phyloP scores from a whole-genome alignment of 2,797 vertebrate genomes.

The Gymnoscopelus braueri region DNA sequence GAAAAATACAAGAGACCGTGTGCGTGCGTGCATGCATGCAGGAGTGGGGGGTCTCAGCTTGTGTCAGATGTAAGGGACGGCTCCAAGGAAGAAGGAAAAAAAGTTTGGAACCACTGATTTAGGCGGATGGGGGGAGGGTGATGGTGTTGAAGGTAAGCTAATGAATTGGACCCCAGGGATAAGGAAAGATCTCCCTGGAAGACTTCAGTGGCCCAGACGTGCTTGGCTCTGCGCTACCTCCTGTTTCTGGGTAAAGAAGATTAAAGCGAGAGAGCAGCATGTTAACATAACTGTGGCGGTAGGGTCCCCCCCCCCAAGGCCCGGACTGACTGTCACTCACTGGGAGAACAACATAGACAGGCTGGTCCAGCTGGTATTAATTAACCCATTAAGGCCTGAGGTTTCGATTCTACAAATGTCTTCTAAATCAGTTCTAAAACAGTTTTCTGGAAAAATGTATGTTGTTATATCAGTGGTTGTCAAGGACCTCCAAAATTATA shows the following conservation, averaged over 20 bases:
- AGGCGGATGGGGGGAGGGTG: neutral
- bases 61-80: too few species aligned
- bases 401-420: neutral
- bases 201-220: slow-evolving; percentile 56
- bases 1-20: too few species aligned
- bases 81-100: too few species aligned
- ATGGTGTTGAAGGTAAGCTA: slow-evolving; percentile 26
- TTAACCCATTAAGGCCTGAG: neutral
- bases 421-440: too few species aligned
- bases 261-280: slow-evolving; percentile 35
- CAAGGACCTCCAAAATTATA: too few species aligned
- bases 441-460: too few species aligned
- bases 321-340: slow-evolving; percentile 26
- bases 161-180: slow-evolving; percentile 35
- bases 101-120: too few species aligned
- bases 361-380: too few species aligned
- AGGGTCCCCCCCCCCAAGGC: neutral
- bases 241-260: slow-evolving; percentile 40
- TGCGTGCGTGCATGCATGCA: too few species aligned
- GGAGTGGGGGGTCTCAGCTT: too few species aligned
- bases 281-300: slow-evolving; percentile 48
- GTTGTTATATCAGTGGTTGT: too few species aligned
- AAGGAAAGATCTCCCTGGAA: slow-evolving; percentile 29
- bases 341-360: neutral
- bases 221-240: slow-evolving; percentile 24